A percentile compares a stretch with the other conserved stretches of the same genome.
These are phyloP conservation scores for Hafferia zeledoni DNA, from an alignment of 2,797 vertebrate species.

Conservation along the genomic window DNA sequence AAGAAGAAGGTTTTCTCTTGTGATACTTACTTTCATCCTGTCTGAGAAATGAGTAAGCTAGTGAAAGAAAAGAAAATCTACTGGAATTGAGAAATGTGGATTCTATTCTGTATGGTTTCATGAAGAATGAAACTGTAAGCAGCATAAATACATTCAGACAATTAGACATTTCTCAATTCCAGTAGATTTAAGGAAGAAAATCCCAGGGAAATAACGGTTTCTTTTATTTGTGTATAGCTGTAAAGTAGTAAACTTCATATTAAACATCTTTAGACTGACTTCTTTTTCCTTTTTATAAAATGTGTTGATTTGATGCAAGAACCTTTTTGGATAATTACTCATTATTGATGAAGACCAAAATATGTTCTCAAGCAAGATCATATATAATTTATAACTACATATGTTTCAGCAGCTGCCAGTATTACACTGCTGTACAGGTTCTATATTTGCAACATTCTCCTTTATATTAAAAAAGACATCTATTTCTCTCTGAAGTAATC, in stretches of 20 bases:
- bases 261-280: constrained; percentile 5
- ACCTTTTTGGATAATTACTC: constrained; percentile 50
- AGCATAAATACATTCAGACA: background rate
- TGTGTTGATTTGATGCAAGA: background rate
- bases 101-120: background rate
- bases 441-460: constrained; percentile 7
- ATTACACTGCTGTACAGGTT: background rate
- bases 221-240: background rate
- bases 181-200: background rate
- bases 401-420: constrained; percentile 41
- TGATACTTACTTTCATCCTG: background rate
- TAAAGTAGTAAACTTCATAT: background rate
- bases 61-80: background rate
- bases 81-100: accelerated
- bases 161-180: background rate
- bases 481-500: background rate
- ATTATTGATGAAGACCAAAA: constrained; percentile 67
- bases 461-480: background rate
- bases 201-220: background rate
- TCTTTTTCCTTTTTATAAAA: constrained; percentile 46
- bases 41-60: background rate
- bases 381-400: constrained; percentile 58
- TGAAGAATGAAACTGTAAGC: background rate
- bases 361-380: constrained; percentile 40
- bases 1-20: background rate